A percentile compares a stretch with the other conserved stretches of the same genome.
These are phyloP conservation scores for Eustalomyia histrio DNA, from an alignment of 2,888 invertebrate species.

Conservation along the genomic window DNA sequence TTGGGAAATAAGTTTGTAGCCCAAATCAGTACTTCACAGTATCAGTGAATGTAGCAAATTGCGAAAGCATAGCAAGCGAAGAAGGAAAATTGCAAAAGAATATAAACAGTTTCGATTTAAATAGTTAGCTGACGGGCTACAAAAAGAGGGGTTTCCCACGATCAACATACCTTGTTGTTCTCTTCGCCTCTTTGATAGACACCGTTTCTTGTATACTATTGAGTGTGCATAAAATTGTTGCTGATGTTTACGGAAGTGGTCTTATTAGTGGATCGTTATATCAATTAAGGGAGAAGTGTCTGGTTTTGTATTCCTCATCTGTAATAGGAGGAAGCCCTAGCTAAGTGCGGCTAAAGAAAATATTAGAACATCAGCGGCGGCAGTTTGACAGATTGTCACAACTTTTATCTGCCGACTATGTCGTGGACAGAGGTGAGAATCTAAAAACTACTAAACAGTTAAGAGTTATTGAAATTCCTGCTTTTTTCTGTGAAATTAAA, in stretches of 20 bases:
- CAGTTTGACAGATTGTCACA: constrained; percentile 42
- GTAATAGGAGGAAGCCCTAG: constrained; percentile 46
- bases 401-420: constrained; percentile 60
- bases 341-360: neutral
- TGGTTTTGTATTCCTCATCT: constrained; percentile 41
- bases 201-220: constrained; percentile 36
- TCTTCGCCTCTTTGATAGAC: constrained; percentile 23
- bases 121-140: constrained; percentile 30
- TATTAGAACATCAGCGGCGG: constrained; percentile 22
- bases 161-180: constrained; percentile 40
- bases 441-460: neutral
- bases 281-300: constrained; percentile 54
- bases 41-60: constrained; percentile 61
- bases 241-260: constrained; percentile 64
- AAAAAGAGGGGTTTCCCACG: constrained; percentile 53
- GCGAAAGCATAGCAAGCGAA: constrained; percentile 58
- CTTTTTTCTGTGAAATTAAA: constrained; percentile 6
- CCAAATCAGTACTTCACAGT: no score
- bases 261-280: constrained; percentile 36
- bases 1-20: constrained; percentile 23
- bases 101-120: constrained; percentile 46
- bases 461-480: neutral
- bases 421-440: constrained; percentile 69
- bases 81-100: constrained; percentile 58
- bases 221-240: constrained; percentile 49